A percentile compares a stretch with the other conserved stretches of the same genome.
Conservation (phyloP, 2,797 vertebrate species). For the Hipposideros larvatus region DNA sequence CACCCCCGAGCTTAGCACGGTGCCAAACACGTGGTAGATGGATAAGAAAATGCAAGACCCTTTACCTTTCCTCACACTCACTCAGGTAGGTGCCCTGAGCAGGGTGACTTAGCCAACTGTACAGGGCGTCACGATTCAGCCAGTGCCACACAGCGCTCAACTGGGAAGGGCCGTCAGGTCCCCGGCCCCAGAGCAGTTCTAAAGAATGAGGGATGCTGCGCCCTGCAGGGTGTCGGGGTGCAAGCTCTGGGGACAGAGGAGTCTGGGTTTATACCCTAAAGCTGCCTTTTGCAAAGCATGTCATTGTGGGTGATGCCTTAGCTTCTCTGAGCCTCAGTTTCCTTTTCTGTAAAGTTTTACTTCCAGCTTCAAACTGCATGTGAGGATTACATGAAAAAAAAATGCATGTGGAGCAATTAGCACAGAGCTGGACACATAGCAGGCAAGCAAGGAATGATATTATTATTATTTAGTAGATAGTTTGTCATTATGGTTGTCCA, state of each 20-base stretch:
- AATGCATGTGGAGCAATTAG: not conserved
- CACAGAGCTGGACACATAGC: not conserved
- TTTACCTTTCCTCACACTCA: too few relatives aligned
- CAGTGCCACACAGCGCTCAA: not conserved
- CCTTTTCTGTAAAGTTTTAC: not conserved
- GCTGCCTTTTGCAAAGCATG: not conserved
- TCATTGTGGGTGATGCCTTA: not conserved
- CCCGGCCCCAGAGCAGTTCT: not conserved
- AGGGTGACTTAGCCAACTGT: not conserved
- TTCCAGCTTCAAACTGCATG: not conserved
- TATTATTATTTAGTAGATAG: not conserved
- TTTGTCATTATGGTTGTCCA: not conserved
- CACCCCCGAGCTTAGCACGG: fast-evolving
- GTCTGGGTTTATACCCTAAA: not conserved
- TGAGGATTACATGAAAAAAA: not conserved
- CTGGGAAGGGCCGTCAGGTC: not conserved
- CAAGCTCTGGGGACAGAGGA: not conserved
- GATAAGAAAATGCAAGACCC: not conserved
- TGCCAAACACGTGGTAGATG: not conserved
- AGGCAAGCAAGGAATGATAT: not conserved
- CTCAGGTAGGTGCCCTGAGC: too few relatives aligned
- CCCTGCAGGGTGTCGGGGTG: fast-evolving
- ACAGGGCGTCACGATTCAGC: not conserved
- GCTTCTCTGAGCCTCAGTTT: not conserved
- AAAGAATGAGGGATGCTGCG: fast-evolving